Evolutionary conservation across 1,140 invertebrate genomes (phyloP).

Genomic region (Elysia chlorotica): DNA sequence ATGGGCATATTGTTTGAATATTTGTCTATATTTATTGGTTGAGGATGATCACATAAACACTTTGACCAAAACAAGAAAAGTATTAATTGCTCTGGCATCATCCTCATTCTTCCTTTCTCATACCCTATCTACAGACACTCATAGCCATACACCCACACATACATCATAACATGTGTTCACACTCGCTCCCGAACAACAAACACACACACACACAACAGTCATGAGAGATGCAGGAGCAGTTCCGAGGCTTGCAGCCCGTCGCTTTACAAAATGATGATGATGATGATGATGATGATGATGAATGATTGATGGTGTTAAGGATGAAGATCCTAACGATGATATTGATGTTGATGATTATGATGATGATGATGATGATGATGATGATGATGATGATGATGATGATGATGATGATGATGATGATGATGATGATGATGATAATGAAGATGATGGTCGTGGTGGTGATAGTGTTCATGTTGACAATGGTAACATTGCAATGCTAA

Average conservation of each 20-base stretch:
- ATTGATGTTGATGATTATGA: neutral
- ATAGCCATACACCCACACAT: neutral
- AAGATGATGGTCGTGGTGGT: neutral
- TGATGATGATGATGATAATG: neutral
- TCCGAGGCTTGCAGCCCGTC: no score
- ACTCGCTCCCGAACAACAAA: neutral
- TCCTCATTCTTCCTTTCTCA: no score
- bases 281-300: no score
- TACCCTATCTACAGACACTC: no score
- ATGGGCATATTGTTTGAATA: slow-evolving; percentile 9
- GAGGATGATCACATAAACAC: slow-evolving; percentile 19
- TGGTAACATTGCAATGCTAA: neutral
- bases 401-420: neutral
- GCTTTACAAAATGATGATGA: no score
- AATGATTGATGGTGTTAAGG: no score
- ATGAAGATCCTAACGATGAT: neutral
- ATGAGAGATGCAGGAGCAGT: neutral
- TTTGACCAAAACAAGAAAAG: neutral
- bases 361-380: neutral
- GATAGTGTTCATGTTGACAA: neutral
- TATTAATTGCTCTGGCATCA: no score
- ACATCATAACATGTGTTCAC: neutral
- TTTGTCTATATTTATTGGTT: slow-evolving; percentile 23
- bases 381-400: neutral
- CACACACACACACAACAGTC: neutral